phyloP scores from a whole-genome alignment of 2,797 vertebrate genomes.

The Sebastes reedi region DNA sequence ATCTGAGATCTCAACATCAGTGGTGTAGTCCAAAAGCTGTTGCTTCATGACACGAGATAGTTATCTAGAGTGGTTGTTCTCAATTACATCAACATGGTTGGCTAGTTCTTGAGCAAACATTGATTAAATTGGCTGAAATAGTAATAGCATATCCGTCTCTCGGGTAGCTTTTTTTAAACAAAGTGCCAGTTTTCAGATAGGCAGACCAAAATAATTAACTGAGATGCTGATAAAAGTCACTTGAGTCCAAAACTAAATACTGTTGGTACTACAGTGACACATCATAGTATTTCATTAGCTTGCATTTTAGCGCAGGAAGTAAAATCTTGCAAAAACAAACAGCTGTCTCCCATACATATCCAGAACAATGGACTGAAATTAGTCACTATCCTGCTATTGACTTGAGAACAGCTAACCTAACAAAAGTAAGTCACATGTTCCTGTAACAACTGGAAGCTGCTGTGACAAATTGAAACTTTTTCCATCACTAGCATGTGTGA shows the following conservation, averaged over 20 bases:
- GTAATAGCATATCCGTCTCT: background rate
- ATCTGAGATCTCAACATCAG: background rate
- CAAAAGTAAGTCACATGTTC: background rate
- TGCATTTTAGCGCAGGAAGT: background rate
- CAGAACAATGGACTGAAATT: slow-evolving; percentile 17
- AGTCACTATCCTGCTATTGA: slow-evolving; percentile 20
- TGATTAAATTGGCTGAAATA: background rate
- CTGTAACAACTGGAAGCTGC: background rate
- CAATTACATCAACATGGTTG: background rate
- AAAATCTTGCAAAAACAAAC: slow-evolving; percentile 6
- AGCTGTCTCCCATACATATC: background rate
- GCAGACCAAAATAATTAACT: background rate
- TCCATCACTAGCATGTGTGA: background rate
- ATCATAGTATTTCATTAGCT: background rate
- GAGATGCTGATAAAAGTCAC: background rate
- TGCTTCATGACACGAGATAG: slow-evolving; percentile 2
- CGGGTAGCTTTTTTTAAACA: background rate
- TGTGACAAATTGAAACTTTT: background rate
- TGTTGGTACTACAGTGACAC: background rate
- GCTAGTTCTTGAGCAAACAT: background rate
- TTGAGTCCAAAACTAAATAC: background rate
- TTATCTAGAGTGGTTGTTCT: background rate
- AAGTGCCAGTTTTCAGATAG: background rate
- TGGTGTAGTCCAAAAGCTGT: background rate
- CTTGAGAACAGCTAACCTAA: slow-evolving; percentile 3